phyloP scores from a whole-genome alignment of 2,797 vertebrate species.

The Melanotaenia maccullochi region DNA sequence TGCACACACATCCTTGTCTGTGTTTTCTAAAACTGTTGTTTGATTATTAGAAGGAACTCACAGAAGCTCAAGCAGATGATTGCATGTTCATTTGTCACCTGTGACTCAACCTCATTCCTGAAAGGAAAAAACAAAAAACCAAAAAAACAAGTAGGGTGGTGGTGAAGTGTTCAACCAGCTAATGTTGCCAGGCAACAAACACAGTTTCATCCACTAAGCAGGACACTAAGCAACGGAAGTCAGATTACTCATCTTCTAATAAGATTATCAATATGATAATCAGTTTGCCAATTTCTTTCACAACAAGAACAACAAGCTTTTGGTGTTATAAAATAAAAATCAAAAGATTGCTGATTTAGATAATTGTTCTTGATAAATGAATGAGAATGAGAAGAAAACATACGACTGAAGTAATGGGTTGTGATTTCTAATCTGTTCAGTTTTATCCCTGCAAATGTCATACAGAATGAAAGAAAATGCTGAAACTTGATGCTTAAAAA shows the following conservation, averaged over 20 bases:
- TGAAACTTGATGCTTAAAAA: not conserved
- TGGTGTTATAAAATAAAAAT: constrained; percentile 4
- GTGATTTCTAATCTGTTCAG: not conserved
- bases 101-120: constrained; percentile 49
- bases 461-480: not conserved
- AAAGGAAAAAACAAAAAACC: constrained; percentile 14
- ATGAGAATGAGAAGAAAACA: not conserved
- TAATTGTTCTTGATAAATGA: not conserved
- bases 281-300: constrained; percentile 26
- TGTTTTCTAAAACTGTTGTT: not conserved
- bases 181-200: constrained; percentile 67
- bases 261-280: constrained; percentile 41
- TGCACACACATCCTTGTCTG: not conserved
- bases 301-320: constrained; percentile 12
- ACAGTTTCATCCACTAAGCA: constrained; percentile 41
- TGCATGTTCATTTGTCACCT: constrained; percentile 26
- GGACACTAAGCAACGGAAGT: constrained; percentile 35
- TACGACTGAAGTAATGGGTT: not conserved
- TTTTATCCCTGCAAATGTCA: not conserved
- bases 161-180: constrained; percentile 45
- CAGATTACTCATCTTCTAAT: constrained; percentile 25
- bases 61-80: constrained; percentile 32
- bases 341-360: not conserved
- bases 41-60: not conserved
- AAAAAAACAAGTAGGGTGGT: constrained; percentile 9